Base-by-base conservation (phyloP, 1,140 invertebrate species). In the Anastatus disparis region DNA sequence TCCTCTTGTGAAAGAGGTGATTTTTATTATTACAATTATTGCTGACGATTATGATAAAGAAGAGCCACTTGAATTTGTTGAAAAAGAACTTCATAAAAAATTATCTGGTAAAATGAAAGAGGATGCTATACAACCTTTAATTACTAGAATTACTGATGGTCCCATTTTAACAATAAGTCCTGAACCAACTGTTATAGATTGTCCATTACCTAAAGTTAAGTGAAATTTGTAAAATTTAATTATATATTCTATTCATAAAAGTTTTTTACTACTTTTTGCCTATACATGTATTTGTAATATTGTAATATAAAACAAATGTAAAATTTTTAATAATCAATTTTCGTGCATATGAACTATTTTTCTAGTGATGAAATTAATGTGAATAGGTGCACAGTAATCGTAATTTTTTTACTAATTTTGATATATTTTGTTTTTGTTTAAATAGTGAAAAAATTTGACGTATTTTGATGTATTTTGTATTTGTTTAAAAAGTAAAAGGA, bases 61-160 rank as follows among this genome's bases (percentile, higher is more conserved):
- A 20, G 22, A 66, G 24, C 31, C 74, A 24, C 12, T 75, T 29
- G 44, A 71, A 48, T 79, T 78, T 58, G 70, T 84, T 10, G 78
- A 82, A 38, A 58, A 73, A 7, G 63, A 79, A 35, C 58, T 85
- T 26, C 68, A 22, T 12, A 63, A 70, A 0, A 79, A 77, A 77
- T 71, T 83, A 20, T 71, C 42, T n/a, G 65, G 65, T 0, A 75
- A 77, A 27, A 76, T 84, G n/a, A 65, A 81, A 42, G 8, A 59
- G 8, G 80, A 82, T 74, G 76, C 75, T 62, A 68, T 85, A 42
- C 3, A 53, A 6, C 74, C 84, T 42, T 64, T 84, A 7, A 69
- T 84, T 50, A 82, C 81, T 9, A 77, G 84, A 56, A 76, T 85
- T 4, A 84, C 77, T 2, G 81, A 82, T 72, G 82, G 78, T 2